A percentile compares a stretch with the other conserved stretches of the same genome.
Conservation (phyloP, 2,888 invertebrate genomes). For the Carabus problematicus region DNA sequence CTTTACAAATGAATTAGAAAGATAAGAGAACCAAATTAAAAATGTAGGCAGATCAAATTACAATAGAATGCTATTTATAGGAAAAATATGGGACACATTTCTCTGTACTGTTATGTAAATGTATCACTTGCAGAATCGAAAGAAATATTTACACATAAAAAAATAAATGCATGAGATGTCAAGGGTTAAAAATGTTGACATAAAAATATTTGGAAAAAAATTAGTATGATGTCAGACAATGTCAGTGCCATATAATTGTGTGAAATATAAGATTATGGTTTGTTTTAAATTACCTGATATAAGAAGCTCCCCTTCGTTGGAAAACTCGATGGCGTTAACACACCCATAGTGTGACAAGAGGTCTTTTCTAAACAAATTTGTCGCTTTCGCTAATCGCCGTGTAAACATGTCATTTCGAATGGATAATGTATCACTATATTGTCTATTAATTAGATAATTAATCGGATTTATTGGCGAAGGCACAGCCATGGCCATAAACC, state of each 20-base stretch:
- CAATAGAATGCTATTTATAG: too few species aligned
- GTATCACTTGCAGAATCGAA: too few species aligned
- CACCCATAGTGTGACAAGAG: conserved; percentile 92
- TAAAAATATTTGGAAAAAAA: not conserved
- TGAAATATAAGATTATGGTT: too few species aligned
- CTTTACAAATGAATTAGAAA: too few species aligned
- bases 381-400: conserved; percentile 70
- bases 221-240: too few species aligned
- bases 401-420: conserved; percentile 68
- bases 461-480: conserved; percentile 65
- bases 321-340: conserved; percentile 96
- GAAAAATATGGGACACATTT: too few species aligned
- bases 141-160: too few species aligned
- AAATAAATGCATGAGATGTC: not conserved
- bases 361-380: conserved; percentile 83
- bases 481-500: conserved; percentile 57
- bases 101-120: too few species aligned
- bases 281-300: conserved; percentile 75
- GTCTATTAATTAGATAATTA: conserved; percentile 67
- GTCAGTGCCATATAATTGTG: too few species aligned
- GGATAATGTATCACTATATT: conserved; percentile 66
- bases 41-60: too few species aligned
- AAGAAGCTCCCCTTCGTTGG: conserved; percentile 83
- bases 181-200: conserved; percentile 4
- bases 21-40: too few species aligned